Percentiles rank a stretch among this genome's conserved stretches.
These are phyloP conservation scores for Carpatolechia fugitivella DNA, from an alignment of 2,888 invertebrate species.

Conservation along the genomic window DNA sequence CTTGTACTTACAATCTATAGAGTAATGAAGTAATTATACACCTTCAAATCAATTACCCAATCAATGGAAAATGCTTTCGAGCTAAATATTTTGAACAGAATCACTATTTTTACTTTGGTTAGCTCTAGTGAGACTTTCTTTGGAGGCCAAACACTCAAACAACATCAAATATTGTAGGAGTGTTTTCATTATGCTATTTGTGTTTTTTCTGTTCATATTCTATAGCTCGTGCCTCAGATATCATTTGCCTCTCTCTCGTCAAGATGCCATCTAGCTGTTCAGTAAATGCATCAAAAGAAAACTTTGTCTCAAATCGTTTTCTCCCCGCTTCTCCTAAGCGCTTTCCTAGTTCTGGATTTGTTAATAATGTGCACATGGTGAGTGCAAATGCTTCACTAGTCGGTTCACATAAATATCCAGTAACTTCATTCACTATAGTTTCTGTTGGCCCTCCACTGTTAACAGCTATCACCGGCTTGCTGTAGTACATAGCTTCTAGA, in stretches of 20 bases:
- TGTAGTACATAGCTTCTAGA: constrained; percentile 97
- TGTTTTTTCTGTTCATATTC: constrained; percentile 60
- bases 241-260: constrained; percentile 62
- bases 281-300: constrained; percentile 91
- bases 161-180: constrained; percentile 72
- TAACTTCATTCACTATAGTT: constrained; percentile 88
- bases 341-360: constrained; percentile 78
- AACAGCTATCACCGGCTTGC: constrained; percentile 96
- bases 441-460: constrained; percentile 98
- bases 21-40: no score
- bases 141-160: constrained; percentile 61
- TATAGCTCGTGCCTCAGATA: constrained; percentile 62
- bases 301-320: constrained; percentile 86
- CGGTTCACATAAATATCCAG: constrained; percentile 89
- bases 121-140: neutral
- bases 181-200: constrained; percentile 64
- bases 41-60: no score
- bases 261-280: constrained; percentile 81
- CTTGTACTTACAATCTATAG: no score
- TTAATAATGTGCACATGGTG: constrained; percentile 85
- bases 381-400: constrained; percentile 85
- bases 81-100: no score
- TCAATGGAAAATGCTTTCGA: no score
- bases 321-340: constrained; percentile 88
- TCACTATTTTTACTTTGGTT: no score